Evolutionary conservation across 2,797 vertebrate genomes (phyloP).

Genomic region (Cygnus olor): DNA sequence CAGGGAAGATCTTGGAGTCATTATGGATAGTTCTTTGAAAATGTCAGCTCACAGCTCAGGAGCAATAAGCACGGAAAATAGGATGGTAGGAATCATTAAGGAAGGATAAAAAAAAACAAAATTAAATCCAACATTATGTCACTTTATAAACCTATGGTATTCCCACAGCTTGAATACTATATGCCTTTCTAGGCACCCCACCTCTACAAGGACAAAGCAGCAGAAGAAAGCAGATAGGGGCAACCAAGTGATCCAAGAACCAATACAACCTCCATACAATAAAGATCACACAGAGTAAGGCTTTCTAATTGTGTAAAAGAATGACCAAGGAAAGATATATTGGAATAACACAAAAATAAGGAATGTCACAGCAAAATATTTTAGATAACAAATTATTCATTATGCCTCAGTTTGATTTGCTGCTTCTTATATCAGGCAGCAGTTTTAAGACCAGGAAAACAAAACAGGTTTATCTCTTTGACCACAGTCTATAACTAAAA

Average conservation of each 20-base stretch:
- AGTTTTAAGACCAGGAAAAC: neutral
- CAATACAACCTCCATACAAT: neutral
- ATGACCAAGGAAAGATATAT: neutral
- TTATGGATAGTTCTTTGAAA: neutral
- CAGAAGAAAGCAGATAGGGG: neutral
- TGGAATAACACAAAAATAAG: neutral
- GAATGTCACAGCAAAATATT: neutral
- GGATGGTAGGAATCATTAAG: neutral
- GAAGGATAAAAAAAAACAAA: constrained; percentile 11
- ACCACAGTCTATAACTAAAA: neutral
- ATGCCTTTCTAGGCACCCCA: neutral
- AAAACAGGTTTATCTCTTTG: neutral
- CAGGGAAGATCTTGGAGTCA: neutral
- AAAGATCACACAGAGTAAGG: neutral
- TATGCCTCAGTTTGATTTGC: neutral
- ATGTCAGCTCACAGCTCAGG: neutral
- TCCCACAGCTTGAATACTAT: neutral
- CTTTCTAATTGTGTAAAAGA: neutral
- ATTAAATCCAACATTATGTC: neutral
- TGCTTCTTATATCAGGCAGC: neutral
- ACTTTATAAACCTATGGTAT: neutral
- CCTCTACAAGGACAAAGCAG: neutral
- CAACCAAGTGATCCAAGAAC: neutral
- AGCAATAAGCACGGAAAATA: neutral
- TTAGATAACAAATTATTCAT: neutral